Conservation (phyloP, 2,797 vertebrate species). For the Scarus forsteni region DNA sequence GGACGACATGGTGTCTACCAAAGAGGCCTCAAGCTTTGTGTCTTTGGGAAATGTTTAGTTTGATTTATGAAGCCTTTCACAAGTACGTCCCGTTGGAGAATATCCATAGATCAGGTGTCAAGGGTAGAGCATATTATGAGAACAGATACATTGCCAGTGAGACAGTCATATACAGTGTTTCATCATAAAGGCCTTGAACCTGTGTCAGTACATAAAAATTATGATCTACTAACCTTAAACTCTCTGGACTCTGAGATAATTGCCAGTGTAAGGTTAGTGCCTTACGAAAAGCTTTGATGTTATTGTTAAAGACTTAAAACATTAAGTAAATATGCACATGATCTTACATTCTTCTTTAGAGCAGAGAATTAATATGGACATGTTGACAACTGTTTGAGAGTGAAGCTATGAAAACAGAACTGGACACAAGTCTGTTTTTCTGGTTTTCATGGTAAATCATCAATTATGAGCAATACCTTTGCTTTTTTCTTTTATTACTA, state of each 20-base stretch:
- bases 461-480: too few relatives aligned
- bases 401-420: too few relatives aligned
- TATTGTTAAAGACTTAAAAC: conserved; percentile 2
- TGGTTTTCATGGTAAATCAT: too few relatives aligned
- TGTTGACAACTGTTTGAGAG: too few relatives aligned
- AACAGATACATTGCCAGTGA: conserved; percentile 15
- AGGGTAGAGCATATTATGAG: conserved; percentile 45
- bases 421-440: too few relatives aligned
- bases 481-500: too few relatives aligned
- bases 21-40: conserved; percentile 26
- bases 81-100: conserved; percentile 30
- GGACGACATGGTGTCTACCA: conserved; percentile 10
- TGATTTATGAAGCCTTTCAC: conserved; percentile 53
- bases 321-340: background rate
- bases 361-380: too few relatives aligned
- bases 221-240: conserved; percentile 18
- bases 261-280: background rate
- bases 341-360: background rate
- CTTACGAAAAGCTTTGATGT: background rate
- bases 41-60: conserved; percentile 35
- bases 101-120: conserved; percentile 53
- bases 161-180: conserved; percentile 30
- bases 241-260: conserved; percentile 17
- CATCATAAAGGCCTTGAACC: conserved; percentile 31
- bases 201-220: conserved; percentile 10